phyloP scores from a whole-genome alignment of 2,888 invertebrate species.

The Coelinius sp. region DNA sequence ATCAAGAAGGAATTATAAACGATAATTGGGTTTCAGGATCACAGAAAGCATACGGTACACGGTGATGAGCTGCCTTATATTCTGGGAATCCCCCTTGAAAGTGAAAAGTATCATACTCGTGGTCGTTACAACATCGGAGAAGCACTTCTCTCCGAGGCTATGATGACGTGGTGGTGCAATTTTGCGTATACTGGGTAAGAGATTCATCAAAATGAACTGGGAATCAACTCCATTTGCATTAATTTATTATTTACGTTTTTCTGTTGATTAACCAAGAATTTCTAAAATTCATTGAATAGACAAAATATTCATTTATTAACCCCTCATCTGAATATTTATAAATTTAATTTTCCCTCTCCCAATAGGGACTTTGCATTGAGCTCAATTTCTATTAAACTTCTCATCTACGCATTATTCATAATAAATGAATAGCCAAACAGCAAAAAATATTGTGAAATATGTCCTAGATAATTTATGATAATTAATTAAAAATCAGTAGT shows the following conservation, averaged over 20 bases:
- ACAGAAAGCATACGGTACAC: conserved; percentile 73
- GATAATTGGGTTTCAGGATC: conserved; percentile 56
- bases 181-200: conserved; percentile 91
- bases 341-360: neutral
- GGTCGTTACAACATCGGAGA: conserved; percentile 84
- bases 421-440: no score
- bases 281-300: neutral
- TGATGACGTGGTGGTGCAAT: conserved; percentile 92
- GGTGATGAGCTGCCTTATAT: conserved; percentile 92
- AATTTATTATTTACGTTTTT: neutral
- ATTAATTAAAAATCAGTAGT: no score
- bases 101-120: conserved; percentile 79
- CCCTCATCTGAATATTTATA: conserved; percentile 25
- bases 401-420: no score
- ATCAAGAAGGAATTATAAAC: neutral
- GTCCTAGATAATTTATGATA: no score
- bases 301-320: neutral
- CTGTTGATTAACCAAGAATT: neutral
- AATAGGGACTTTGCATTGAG: no score
- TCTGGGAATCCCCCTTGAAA: conserved; percentile 86
- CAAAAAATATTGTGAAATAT: no score
- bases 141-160: conserved; percentile 84
- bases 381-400: no score
- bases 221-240: neutral
- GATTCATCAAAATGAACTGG: neutral